These are phyloP conservation scores for Antidorcas marsupialis DNA, from an alignment of 2,113 vertebrate genomes.

Conservation along the genomic window DNA sequence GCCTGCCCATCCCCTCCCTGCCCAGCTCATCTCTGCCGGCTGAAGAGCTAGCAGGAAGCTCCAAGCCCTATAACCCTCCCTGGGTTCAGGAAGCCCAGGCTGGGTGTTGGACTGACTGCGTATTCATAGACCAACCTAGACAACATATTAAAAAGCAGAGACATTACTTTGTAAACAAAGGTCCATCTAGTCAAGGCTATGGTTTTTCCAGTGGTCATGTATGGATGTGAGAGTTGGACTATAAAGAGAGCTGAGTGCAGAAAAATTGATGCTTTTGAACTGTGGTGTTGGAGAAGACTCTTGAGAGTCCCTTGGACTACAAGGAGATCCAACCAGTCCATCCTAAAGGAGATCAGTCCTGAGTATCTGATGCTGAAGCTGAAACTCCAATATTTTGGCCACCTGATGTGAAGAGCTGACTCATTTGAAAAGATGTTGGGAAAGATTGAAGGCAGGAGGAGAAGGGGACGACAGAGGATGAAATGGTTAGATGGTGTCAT, in stretches of 20 bases:
- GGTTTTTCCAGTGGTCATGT: neutral
- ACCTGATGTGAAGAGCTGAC: neutral
- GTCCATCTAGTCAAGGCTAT: neutral
- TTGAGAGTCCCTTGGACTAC: neutral
- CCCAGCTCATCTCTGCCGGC: neutral
- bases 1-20: neutral
- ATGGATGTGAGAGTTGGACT: neutral
- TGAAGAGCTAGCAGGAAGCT: neutral
- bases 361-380: neutral
- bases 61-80: neutral
- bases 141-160: neutral
- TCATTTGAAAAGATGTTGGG: neutral
- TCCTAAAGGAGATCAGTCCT: neutral
- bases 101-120: neutral
- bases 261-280: neutral
- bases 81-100: neutral
- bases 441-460: neutral
- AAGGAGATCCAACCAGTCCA: neutral
- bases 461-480: neutral
- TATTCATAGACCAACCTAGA: neutral
- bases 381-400: neutral
- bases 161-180: neutral
- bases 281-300: neutral
- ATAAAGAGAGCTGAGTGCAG: accelerated
- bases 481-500: neutral